These are phyloP conservation scores for Dioctria linearis DNA, from an alignment of 2,888 invertebrate genomes.

Conservation along the genomic window DNA sequence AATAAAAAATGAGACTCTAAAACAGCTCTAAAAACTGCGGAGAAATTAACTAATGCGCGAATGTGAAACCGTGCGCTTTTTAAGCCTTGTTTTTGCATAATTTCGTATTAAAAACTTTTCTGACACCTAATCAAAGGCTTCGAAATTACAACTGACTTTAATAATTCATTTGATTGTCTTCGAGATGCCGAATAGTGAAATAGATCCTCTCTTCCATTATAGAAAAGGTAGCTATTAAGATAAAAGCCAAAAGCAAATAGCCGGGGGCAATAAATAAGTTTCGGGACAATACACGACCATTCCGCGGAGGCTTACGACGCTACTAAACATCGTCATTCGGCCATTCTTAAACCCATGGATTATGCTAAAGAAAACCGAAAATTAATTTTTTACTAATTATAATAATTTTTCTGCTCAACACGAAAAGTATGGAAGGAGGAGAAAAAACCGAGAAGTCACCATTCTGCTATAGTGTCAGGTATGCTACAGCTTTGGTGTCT, in stretches of 20 bases:
- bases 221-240: no score
- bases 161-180: constrained; percentile 15
- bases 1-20: no score
- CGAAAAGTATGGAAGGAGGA: no score
- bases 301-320: constrained; percentile 8
- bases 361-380: constrained; percentile 22
- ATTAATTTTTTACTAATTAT: constrained; percentile 38
- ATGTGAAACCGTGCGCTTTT: no score
- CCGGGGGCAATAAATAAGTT: constrained; percentile 15
- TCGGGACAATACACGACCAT: background rate
- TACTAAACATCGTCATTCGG: background rate
- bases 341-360: background rate
- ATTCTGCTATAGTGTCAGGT: constrained; percentile 1
- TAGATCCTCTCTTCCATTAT: no score
- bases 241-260: constrained; percentile 23
- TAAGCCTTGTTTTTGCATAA: constrained; percentile 9
- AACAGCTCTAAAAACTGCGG: no score
- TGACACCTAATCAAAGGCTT: constrained; percentile 35
- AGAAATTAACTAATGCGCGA: no score
- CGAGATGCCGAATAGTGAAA: no score
- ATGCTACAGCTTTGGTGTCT: background rate
- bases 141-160: constrained; percentile 41
- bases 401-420: background rate
- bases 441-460: background rate
- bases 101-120: constrained; percentile 30